A percentile compares a stretch with the other conserved stretches of the same genome.
phyloP scores from a whole-genome alignment of 1,140 invertebrate species.

The Chironomus tepperi region DNA sequence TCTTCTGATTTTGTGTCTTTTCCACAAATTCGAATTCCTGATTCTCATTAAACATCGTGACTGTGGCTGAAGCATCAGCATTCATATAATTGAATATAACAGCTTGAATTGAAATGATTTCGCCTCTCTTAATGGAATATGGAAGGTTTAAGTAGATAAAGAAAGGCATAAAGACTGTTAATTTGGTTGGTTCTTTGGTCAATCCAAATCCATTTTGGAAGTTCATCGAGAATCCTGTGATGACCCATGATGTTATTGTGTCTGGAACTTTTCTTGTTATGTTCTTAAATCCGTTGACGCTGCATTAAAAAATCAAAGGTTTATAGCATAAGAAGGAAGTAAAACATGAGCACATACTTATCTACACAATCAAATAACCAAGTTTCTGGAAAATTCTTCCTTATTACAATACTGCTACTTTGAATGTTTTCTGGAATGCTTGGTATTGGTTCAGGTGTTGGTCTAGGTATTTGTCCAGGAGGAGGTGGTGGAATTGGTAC shows the following conservation, averaged over 20 bases:
- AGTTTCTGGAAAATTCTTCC: neutral
- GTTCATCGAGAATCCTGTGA: constrained; percentile 88
- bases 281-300: constrained; percentile 28
- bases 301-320: too few relatives aligned
- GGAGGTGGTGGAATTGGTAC: too few relatives aligned
- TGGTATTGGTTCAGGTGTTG: too few relatives aligned
- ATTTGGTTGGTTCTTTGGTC: constrained; percentile 57
- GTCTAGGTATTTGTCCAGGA: too few relatives aligned
- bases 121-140: constrained; percentile 66
- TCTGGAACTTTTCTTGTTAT: constrained; percentile 51
- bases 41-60: neutral
- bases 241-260: constrained; percentile 83
- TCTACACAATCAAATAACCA: neutral
- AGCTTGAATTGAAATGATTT: neutral
- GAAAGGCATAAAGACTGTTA: constrained; percentile 76
- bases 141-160: constrained; percentile 67
- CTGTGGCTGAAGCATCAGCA: neutral
- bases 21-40: neutral
- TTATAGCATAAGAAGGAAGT: too few relatives aligned
- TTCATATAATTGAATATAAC: neutral
- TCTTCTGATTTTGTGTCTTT: constrained; percentile 39
- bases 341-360: neutral
- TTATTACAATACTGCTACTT: neutral
- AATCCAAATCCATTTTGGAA: constrained; percentile 74
- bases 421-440: too few relatives aligned